Evolutionary conservation across 2,797 vertebrate species (phyloP).

Genomic region (Artibeus jamaicensis): DNA sequence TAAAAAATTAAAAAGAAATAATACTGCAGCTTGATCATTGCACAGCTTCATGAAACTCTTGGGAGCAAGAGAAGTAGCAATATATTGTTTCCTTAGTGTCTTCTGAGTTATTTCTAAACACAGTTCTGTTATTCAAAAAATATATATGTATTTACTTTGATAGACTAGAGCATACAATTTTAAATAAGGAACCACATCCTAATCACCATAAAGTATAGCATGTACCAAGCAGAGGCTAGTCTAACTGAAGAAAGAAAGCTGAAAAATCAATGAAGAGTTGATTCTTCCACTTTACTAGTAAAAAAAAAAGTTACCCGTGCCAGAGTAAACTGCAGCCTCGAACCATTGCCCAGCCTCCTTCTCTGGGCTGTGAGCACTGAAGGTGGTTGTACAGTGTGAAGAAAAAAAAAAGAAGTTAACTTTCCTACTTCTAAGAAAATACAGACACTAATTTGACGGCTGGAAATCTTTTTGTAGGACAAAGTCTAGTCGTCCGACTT

Average conservation of each 20-base stretch:
- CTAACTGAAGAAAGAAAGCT: conserved; percentile 21
- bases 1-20: not conserved
- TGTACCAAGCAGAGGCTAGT: not conserved
- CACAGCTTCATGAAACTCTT: not conserved
- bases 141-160: not conserved
- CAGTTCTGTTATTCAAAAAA: not conserved
- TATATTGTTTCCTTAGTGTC: not conserved
- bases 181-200: not conserved
- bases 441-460: conserved; percentile 37
- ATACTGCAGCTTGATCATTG: not conserved
- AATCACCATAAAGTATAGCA: conserved; percentile 26
- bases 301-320: not conserved
- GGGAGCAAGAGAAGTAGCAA: not conserved
- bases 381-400: not conserved
- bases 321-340: not conserved
- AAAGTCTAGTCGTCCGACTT: conserved; percentile 54
- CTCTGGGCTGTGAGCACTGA: conserved; percentile 28
- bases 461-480: conserved; percentile 60
- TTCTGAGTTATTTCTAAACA: not conserved
- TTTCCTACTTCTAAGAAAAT: conserved; percentile 63
- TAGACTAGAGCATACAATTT: not conserved
- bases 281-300: conserved; percentile 17
- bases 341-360: not conserved
- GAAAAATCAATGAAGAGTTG: conserved; percentile 54
- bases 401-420: not conserved